Base-by-base conservation (phyloP, 2,888 invertebrate species). In the Apotomis betuletana region DNA sequence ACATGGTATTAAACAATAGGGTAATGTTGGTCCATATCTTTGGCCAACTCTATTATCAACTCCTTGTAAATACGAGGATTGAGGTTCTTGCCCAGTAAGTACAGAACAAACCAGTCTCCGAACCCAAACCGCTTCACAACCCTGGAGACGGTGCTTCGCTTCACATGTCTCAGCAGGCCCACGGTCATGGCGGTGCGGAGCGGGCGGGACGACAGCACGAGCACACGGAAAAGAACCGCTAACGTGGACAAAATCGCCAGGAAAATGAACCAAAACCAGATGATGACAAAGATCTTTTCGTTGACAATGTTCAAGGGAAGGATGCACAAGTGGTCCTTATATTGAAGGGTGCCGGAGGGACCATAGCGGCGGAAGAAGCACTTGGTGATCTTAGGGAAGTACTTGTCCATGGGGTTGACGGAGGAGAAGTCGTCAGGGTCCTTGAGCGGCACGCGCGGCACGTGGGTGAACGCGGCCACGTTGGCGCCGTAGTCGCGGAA, bases 91-190 rank as follows among this genome's bases (percentile, higher is more conserved):
- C 96, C 95, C 61, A 97, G 91, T 82, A 96, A 95, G 84, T 96
- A 95, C 9, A 97, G 87, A 51, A 97, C 84, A 85, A 97, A 97
- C 96, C 97, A 97, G 85, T 97, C 97, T 0, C 96, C 96, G 74
- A 95, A 95, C 68, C 94, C 92, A 57, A 95, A 90, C 68, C 87
- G 87, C 73, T 89, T 90, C 0, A 95, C 92, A 73, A 96, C 91
- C 65, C 88, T 88, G 0, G 91, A 90, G 5, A 95, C 93, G 54
- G 93, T 86, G 77, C 89, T 91, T 41, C 89, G 90, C 70, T 95
- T 92, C 27, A 94, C 92, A 76, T 85, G 87, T 69, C 95, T 91
- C 46, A 95, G 90, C 77, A 95, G 95, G 0, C 95, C 95, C 82
- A 94, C 93, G 36, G 96, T 89, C 79, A 96, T 90, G 75, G 94